Evolutionary conservation across 1,140 invertebrate genomes (phyloP).

Genomic region (Drosophila repletoides): DNA sequence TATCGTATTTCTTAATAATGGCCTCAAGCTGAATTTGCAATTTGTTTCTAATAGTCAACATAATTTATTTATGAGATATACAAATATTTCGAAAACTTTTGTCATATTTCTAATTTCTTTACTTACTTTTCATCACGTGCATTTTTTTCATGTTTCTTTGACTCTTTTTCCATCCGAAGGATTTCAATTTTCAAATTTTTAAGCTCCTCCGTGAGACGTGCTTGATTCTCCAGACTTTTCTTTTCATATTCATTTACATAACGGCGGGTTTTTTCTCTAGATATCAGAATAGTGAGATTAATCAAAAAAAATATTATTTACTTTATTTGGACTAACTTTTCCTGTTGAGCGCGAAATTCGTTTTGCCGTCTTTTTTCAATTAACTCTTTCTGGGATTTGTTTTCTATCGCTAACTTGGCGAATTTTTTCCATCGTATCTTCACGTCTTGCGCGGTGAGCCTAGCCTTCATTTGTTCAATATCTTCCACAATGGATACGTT

Average conservation of each 20-base stretch:
- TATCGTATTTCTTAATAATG: conserved; percentile 55
- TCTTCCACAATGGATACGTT: conserved; percentile 15
- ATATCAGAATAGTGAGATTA: too few relatives aligned
- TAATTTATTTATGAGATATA: not conserved
- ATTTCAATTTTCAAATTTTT: not conserved
- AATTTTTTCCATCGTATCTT: not conserved
- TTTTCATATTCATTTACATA: conserved; percentile 27
- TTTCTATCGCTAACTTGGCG: conserved; percentile 17
- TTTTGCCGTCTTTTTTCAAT: conserved; percentile 24
- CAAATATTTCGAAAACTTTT: not conserved
- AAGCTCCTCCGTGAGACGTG: conserved; percentile 23
- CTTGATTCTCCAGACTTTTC: conserved; percentile 27
- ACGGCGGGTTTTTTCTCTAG: conserved; percentile 37
- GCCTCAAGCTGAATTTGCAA: conserved; percentile 44
- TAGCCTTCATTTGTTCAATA: conserved; percentile 12
- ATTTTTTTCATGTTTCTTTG: conserved; percentile 15
- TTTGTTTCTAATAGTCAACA: conserved; percentile 35
- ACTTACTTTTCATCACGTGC: conserved; percentile 55
- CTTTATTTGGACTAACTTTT: conserved; percentile 38
- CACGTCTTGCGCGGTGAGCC: too few relatives aligned
- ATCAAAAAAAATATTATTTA: not conserved
- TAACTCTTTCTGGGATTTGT: conserved; percentile 21
- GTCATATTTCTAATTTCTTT: not conserved
- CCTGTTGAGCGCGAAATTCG: conserved; percentile 25
- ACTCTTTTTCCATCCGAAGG: too few relatives aligned